Evolutionary conservation across 2,113 vertebrate species (phyloP).

Genomic region (Camarhynchus parvulus): DNA sequence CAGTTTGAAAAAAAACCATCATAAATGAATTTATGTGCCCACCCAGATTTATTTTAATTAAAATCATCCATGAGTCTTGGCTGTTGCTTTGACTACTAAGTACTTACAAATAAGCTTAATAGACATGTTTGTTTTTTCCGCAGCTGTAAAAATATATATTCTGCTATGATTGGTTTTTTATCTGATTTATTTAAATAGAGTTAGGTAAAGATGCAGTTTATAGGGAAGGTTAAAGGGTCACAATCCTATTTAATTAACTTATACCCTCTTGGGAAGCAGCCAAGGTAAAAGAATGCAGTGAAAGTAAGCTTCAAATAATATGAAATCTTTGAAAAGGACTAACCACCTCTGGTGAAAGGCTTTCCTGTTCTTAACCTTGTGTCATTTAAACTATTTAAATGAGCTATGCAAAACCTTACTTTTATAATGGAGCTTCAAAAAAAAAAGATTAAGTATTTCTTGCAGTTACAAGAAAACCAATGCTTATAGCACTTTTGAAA

Average conservation of each 20-base stretch:
- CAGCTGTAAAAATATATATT: constrained; percentile 64
- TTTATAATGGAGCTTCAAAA: constrained; percentile 24
- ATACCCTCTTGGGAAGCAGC: constrained; percentile 52
- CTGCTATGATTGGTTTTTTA: constrained; percentile 53
- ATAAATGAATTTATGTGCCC: constrained; percentile 32
- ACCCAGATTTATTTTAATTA: constrained; percentile 73
- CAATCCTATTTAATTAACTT: constrained; percentile 74
- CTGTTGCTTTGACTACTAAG: constrained; percentile 62
- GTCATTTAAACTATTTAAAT: constrained; percentile 60
- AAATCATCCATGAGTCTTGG: constrained; percentile 63
- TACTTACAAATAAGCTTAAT: constrained; percentile 73
- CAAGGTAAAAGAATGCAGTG: constrained; percentile 63
- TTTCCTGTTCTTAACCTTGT: constrained; percentile 68
- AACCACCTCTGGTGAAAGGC: constrained; percentile 56
- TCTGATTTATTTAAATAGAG: constrained; percentile 79
- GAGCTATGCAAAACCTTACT: constrained; percentile 46
- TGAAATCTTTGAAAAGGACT: constrained; percentile 63
- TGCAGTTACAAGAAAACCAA: constrained; percentile 25
- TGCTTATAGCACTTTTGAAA: constrained; percentile 2
- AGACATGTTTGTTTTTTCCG: constrained; percentile 55
- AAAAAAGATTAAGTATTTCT: constrained; percentile 23
- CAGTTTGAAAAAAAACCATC: constrained; percentile 2
- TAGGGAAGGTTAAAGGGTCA: constrained; percentile 60
- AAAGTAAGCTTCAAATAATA: constrained; percentile 69
- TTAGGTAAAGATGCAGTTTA: constrained; percentile 64